Base-by-base conservation (phyloP, 2,888 invertebrate species). In the Himalopsyche tibetana region DNA sequence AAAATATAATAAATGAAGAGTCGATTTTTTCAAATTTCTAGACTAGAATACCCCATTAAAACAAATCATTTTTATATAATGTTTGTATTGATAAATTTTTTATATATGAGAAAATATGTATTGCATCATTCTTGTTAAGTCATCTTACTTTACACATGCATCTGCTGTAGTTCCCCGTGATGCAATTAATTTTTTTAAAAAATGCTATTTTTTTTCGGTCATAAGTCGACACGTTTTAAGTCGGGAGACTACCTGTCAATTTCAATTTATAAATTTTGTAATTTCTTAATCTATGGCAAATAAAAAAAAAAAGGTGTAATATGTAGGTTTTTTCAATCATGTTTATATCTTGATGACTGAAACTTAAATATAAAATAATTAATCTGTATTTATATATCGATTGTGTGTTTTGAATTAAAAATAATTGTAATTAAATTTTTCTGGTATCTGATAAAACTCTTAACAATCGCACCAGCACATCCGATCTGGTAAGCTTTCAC, bases 401-500 rank as follows among this genome's bases (percentile, higher is more conserved):
- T 63, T 63, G 15, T 74, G 42, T 84, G 19, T 45, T 55, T 4
- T 45, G 38, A 4, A 80, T 36, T 55, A 51, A 36, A 38, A 63
- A 28, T 63, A 28, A 69, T 81, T 83, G 36, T 79, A 85, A 42
- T 88, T 87, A 89, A 84, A 89, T 89, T 92, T 95, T 94, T 93
- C 98, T 97, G 91, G 97, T 96, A 91, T 99, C 99, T 51, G 98
- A 96, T 82, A 99, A 93, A 55, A 98, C 99, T 91, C 99, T 28
- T 94, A 84, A 98, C 96, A 91, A 99, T 98, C 90, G 97, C 96
- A 55, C 99, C 99, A 40, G 98, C 95, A 80, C 99, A 99, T 80
- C 97, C 98, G 89, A 96, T 94, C 90, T 95, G 97, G 92, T 96
- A 98, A 12, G 97, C 97, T 93, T 98, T 99, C 92, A 99, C 99